phyloP scores from a whole-genome alignment of 2,113 vertebrate species.

The Indicator maculatus region DNA sequence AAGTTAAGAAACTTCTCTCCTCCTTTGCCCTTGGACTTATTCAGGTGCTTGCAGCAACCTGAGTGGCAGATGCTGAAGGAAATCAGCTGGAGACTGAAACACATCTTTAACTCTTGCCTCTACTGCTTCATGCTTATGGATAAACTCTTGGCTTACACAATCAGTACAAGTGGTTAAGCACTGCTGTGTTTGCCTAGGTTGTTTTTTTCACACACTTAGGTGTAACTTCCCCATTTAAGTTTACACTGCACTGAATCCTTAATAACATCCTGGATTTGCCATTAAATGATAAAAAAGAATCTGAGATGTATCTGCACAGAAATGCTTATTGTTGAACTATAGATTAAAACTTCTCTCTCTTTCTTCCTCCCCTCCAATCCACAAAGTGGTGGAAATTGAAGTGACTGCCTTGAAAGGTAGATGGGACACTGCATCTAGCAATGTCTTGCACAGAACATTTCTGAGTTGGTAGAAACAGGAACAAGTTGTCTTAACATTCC shows the following conservation, averaged over 20 bases:
- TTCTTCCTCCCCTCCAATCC: too few species aligned
- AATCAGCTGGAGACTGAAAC: background rate
- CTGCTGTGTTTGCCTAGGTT: background rate
- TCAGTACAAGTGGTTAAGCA: background rate
- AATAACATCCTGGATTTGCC: background rate
- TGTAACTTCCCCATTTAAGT: background rate
- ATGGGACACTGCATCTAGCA: background rate
- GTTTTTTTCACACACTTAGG: background rate
- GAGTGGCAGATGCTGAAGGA: background rate
- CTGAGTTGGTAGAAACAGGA: background rate
- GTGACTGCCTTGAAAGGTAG: background rate
- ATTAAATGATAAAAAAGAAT: background rate
- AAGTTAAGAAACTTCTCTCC: background rate
- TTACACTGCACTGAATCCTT: background rate
- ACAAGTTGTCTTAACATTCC: background rate
- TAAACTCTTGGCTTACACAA: background rate
- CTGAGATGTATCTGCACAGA: background rate
- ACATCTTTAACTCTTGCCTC: background rate
- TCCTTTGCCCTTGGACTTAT: background rate
- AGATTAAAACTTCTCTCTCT: background rate
- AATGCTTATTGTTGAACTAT: background rate
- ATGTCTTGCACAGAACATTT: background rate
- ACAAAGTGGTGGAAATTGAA: too few species aligned
- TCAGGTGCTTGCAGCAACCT: background rate
- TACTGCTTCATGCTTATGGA: background rate